phyloP scores from a whole-genome alignment of 2,113 vertebrate genomes.

The Agelaius tricolor region DNA sequence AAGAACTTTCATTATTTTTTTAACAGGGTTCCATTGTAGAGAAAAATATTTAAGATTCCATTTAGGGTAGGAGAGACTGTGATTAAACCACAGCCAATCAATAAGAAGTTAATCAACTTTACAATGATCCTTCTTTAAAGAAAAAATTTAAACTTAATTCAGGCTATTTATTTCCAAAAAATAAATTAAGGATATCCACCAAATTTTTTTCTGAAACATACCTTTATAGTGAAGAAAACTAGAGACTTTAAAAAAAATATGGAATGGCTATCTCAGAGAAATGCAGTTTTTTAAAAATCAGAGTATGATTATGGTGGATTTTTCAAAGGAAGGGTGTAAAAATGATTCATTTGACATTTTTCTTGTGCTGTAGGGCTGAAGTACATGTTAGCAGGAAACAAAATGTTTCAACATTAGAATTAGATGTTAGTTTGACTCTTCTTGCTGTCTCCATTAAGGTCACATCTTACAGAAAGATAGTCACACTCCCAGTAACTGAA shows the following conservation, averaged over 20 bases:
- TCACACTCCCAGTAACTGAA: not conserved
- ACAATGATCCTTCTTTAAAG: not conserved
- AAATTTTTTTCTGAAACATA: not conserved
- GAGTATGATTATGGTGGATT: not conserved
- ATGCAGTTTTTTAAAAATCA: not conserved
- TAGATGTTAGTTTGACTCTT: not conserved
- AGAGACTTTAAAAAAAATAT: not conserved
- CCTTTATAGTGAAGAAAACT: not conserved
- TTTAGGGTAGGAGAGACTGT: not conserved
- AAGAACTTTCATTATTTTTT: not conserved
- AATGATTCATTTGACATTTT: not conserved
- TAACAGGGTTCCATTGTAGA: not conserved
- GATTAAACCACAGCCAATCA: not conserved
- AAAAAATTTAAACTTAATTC: not conserved
- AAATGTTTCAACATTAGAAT: not conserved
- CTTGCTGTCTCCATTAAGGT: not conserved
- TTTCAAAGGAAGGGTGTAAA: not conserved
- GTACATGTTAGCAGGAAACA: not conserved
- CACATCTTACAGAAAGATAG: not conserved
- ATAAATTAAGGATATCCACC: not conserved
- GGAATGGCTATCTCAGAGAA: not conserved
- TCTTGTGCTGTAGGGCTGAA: not conserved
- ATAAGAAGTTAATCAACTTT: not conserved
- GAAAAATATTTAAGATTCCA: not conserved
- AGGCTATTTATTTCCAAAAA: not conserved